phyloP scores from a whole-genome alignment of 2,888 invertebrate genomes.

The Adelognathus sp. region DNA sequence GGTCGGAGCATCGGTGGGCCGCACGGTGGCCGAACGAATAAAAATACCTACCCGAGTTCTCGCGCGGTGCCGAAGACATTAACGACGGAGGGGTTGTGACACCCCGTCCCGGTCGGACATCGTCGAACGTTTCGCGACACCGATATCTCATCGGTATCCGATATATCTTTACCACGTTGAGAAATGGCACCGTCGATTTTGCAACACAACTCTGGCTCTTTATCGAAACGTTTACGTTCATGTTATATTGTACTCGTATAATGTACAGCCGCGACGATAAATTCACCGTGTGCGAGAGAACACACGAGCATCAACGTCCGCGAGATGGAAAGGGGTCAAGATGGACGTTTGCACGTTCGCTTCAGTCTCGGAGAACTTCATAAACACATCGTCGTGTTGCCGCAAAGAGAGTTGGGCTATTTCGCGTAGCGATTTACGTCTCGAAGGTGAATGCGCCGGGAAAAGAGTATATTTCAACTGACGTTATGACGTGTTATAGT shows the following conservation, averaged over 20 bases:
- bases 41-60: constrained; percentile 39
- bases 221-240: neutral
- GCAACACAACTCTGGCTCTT: neutral
- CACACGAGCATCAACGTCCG: neutral
- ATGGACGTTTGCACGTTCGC: neutral
- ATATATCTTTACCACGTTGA: neutral
- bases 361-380: constrained; percentile 17
- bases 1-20: neutral
- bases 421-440: constrained; percentile 49
- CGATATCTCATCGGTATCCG: constrained; percentile 43
- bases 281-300: constrained; percentile 31
- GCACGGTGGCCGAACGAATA: constrained; percentile 41
- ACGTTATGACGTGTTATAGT: constrained; percentile 25
- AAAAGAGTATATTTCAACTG: constrained; percentile 15
- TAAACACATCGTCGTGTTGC: constrained; percentile 49
- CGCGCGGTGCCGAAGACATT: constrained; percentile 40
- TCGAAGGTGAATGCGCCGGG: constrained; percentile 16
- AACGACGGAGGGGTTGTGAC: constrained; percentile 38
- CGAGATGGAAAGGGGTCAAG: constrained; percentile 8
- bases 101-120: constrained; percentile 24
- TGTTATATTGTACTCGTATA: constrained; percentile 6
- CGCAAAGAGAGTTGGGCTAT: constrained; percentile 46
- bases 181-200: neutral
- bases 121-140: constrained; percentile 45
- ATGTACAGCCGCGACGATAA: constrained; percentile 34